Conservation (phyloP, 2,113 vertebrate species). For the Nycticorax nycticorax region DNA sequence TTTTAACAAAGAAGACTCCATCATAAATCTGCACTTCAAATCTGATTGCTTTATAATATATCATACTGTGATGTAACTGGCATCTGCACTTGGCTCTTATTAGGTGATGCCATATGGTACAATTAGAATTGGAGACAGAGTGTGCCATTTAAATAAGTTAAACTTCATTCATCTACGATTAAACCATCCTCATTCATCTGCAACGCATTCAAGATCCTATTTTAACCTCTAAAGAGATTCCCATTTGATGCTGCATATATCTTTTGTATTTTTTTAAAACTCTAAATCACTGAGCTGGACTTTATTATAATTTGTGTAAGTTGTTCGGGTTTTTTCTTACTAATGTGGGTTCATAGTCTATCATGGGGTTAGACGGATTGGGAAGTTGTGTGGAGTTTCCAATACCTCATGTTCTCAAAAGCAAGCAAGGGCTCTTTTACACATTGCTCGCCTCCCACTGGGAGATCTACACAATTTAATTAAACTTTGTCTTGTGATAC, state of each 20-base stretch:
- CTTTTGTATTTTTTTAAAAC: background rate
- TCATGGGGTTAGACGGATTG: background rate
- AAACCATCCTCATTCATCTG: background rate
- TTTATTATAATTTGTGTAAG: background rate
- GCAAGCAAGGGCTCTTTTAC: background rate
- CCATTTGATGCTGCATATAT: background rate
- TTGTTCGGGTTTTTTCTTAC: background rate
- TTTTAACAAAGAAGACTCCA: constrained; percentile 24
- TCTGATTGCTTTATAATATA: constrained; percentile 51
- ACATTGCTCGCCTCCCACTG: background rate
- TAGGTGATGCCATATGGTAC: constrained; percentile 52
- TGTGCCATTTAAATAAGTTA: constrained; percentile 14
- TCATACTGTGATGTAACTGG: constrained; percentile 40
- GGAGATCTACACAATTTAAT: background rate
- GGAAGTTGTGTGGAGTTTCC: background rate
- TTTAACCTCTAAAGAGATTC: background rate
- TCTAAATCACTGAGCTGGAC: background rate
- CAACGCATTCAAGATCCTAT: background rate
- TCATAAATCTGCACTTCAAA: constrained; percentile 61
- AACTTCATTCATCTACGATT: background rate
- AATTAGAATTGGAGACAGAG: constrained; percentile 16
- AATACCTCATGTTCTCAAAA: background rate
- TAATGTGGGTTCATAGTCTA: background rate
- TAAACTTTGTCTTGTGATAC: background rate
- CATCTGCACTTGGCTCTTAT: constrained; percentile 43